phyloP scores from a whole-genome alignment of 1,140 invertebrate genomes.

The Tribolium madens region DNA sequence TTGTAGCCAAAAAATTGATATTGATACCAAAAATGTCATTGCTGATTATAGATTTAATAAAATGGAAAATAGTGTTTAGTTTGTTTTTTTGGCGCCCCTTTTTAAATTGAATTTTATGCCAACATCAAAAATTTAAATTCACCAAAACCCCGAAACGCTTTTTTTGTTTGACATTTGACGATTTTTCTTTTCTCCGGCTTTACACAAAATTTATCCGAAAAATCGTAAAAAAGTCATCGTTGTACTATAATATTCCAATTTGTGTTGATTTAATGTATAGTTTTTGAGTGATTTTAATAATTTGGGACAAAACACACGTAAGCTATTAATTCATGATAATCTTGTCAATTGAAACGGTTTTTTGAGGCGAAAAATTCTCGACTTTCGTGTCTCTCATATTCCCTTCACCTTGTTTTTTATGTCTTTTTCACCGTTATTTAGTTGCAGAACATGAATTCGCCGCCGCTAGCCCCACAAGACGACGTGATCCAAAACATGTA shows the following conservation, averaged over 20 bases:
- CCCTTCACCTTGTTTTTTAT: background rate
- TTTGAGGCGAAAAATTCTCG: background rate
- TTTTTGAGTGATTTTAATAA: slow-evolving; percentile 6
- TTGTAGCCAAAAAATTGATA: background rate
- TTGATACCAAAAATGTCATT: no score
- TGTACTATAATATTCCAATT: background rate
- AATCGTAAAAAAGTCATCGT: background rate
- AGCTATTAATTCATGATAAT: background rate
- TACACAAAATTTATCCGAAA: slow-evolving; percentile 3
- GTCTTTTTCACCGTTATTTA: background rate
- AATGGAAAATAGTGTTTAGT: no score
- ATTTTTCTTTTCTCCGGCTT: slow-evolving; percentile 13
- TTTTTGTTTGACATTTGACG: background rate
- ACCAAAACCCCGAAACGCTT: background rate
- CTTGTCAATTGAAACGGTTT: no score
- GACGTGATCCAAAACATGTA: slow-evolving; percentile 57
- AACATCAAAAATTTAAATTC: no score
- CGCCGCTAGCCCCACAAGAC: slow-evolving; percentile 33
- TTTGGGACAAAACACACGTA: background rate
- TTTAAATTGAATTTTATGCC: no score
- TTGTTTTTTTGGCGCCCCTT: no score
- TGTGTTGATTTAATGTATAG: background rate
- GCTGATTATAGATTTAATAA: no score
- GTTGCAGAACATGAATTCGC: slow-evolving; percentile 48
- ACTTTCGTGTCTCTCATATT: background rate